Base-by-base conservation (phyloP, 1,140 invertebrate genomes). In the Drosophila littoralis region DNA sequence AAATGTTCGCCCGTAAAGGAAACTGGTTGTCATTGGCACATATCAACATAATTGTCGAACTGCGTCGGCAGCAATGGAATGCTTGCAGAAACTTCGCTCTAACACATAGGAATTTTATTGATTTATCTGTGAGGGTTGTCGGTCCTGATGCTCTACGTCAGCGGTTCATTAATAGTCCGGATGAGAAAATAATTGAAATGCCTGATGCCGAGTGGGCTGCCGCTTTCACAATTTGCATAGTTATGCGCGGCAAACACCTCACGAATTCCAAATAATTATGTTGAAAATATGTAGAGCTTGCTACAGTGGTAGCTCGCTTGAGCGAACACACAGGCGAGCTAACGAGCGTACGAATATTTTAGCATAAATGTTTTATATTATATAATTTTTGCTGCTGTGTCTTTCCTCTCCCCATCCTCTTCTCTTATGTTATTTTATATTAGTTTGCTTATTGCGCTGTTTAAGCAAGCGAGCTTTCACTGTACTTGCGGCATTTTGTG, bases 71-170 rank as follows among this genome's bases (percentile, higher is more conserved):
- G 22, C 22, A 0, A 28, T 28, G 22, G 22, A 28, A 28, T 28
- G 22, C 4, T 28, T 3, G 22, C 22, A 28, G 4, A 28, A 28
- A 28, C 22, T 28, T 28, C 2, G 22, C 22, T 22, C 2, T 3
- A 22, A 22, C 82, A 55, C 83, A 68, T 83, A 72, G 83, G 83
- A 88, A 88, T 88, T 88, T 88, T 83, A 88, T 88, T 69, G 83
- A 88, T 86, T 86, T 77, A 77, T 77, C 32, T 58, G 22, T 28
- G 22, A 5, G 22, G 22, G 4, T 1, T 17, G 17, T 17, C 17
- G 17, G 1, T 28, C 22, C 22, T 22, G 46, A 5, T 28, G 7
- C 28, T 61, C 28, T 33, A 43, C 75, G 64, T 76, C 72, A 79
- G 75, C 65, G 67, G 76, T 82, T 68, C 74, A 67, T 75, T 79